Conservation (phyloP, 2,888 invertebrate species). For the Nomada ruficornis region DNA sequence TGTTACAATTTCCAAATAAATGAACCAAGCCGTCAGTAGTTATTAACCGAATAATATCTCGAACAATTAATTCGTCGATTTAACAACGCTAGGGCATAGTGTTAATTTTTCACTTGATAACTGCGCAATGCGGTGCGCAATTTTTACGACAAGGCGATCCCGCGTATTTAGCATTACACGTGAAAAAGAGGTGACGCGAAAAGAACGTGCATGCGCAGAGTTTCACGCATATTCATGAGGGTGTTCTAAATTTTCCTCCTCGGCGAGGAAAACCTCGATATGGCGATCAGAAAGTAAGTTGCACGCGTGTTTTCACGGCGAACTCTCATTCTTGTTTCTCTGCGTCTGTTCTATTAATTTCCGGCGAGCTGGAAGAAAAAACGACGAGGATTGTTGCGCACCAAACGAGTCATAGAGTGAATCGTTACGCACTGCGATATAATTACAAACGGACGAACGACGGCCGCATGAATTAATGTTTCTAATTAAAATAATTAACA, state of each 20-base stretch:
- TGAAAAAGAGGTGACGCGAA: background rate
- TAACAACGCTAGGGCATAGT: background rate
- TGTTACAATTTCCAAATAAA: too few species aligned
- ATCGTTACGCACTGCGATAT: conserved; percentile 25
- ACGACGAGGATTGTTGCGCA: background rate
- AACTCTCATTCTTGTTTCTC: conserved; percentile 20
- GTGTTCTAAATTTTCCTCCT: conserved; percentile 41
- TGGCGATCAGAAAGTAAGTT: conserved; percentile 42
- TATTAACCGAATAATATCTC: background rate
- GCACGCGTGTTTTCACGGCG: background rate
- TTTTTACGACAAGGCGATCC: background rate
- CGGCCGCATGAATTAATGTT: conserved; percentile 48
- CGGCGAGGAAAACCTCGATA: conserved; percentile 34
- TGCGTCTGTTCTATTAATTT: conserved; percentile 44
- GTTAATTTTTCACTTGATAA: background rate
- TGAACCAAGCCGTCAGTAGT: too few species aligned
- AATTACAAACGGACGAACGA: conserved; percentile 33
- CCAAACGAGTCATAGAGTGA: conserved; percentile 11
- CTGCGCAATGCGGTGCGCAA: too few species aligned
- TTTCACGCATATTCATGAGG: conserved; percentile 17
- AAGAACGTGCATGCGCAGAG: background rate
- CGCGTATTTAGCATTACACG: background rate
- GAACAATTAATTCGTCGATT: background rate
- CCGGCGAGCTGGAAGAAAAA: conserved; percentile 1
- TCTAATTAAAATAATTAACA: conserved; percentile 59